Conservation (phyloP, 1,140 invertebrate species). For the Trichoplusia ni region DNA sequence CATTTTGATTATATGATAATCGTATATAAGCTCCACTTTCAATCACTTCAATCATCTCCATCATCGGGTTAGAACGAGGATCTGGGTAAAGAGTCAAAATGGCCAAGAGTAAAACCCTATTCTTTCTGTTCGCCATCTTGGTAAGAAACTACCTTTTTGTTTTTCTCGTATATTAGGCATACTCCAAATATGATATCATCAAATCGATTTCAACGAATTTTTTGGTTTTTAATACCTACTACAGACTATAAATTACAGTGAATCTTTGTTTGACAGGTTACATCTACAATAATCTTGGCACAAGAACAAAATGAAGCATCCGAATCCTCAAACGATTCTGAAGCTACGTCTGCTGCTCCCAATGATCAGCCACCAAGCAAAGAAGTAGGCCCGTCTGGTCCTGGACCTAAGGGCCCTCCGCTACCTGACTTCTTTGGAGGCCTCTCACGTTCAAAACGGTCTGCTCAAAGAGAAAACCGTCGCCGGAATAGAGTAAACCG, state of each 20-base stretch:
- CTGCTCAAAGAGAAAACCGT: no score
- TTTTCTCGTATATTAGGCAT: no score
- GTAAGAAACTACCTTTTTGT: background rate
- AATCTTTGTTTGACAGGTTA: background rate
- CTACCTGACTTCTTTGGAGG: no score
- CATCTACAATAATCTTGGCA: background rate
- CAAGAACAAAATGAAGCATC: background rate
- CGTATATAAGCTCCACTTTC: constrained; percentile 11
- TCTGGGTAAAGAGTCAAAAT: background rate
- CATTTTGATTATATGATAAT: constrained; percentile 14
- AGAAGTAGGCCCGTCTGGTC: background rate
- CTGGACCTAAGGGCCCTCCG: no score
- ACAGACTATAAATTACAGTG: no score
- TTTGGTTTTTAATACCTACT: no score
- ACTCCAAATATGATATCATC: background rate
- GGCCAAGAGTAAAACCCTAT: background rate
- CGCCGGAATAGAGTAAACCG: no score
- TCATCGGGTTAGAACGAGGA: constrained; percentile 7
- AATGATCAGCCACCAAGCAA: background rate
- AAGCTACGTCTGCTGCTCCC: background rate
- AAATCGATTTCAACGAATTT: no score
- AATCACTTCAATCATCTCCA: constrained; percentile 1
- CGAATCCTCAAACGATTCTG: background rate
- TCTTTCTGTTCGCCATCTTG: background rate
- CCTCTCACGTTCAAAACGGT: no score